Percentiles rank a stretch among this genome's conserved stretches.
Conservation (phyloP, 2,797 vertebrate species). For the Threskiornis aethiopicus region DNA sequence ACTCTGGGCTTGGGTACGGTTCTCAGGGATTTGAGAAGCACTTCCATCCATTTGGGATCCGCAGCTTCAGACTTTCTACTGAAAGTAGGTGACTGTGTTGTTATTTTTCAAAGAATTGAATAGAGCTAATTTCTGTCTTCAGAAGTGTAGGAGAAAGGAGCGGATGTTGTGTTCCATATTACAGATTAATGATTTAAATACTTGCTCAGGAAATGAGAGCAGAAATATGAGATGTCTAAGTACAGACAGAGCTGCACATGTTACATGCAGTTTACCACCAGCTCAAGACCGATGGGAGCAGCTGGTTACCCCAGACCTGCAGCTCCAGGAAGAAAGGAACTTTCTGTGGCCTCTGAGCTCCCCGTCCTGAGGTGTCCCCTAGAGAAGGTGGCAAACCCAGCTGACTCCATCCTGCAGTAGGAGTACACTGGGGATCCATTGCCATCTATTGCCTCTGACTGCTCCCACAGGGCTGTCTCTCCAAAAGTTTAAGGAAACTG, state of each 20-base stretch:
- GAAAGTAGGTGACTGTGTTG: neutral
- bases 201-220: neutral
- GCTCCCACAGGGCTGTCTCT: neutral
- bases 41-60: neutral
- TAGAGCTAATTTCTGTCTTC: neutral
- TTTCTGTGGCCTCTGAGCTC: neutral
- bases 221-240: neutral
- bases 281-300: neutral
- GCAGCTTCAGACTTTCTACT: neutral
- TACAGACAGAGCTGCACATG: neutral
- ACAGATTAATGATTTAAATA: neutral
- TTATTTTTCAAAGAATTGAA: neutral
- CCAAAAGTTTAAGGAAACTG: neutral
- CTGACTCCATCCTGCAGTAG: neutral
- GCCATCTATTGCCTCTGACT: neutral
- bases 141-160: neutral
- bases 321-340: neutral
- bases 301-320: neutral
- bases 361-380: rapidly evolving
- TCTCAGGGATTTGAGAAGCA: neutral
- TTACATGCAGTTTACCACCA: neutral
- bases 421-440: neutral
- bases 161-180: neutral
- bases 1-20: neutral
- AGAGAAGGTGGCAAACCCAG: neutral